A percentile compares a stretch with the other conserved stretches of the same genome.
phyloP scores from a whole-genome alignment of 2,888 invertebrate species.

The Hipparchia semele region DNA sequence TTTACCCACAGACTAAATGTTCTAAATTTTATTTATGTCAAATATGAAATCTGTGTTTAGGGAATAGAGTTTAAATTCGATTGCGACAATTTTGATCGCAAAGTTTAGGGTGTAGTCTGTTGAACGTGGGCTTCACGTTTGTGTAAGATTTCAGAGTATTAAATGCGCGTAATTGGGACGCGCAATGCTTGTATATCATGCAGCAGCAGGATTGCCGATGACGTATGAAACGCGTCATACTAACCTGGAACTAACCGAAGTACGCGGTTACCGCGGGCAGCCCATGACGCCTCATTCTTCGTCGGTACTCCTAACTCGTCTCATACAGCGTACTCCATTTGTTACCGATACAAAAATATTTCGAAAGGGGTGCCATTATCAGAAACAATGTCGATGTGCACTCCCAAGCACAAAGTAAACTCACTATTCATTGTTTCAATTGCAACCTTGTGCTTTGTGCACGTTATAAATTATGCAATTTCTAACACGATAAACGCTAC shows the following conservation, averaged over 20 bases:
- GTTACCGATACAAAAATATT: neutral
- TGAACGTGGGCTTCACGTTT: neutral
- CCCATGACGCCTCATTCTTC: no score
- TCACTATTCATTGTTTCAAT: conserved; percentile 2
- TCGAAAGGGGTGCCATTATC: neutral
- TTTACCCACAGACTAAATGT: conserved; percentile 49
- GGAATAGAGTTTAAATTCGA: conserved; percentile 27
- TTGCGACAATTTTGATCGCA: conserved; percentile 13
- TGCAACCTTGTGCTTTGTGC: conserved; percentile 20
- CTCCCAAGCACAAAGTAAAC: neutral
- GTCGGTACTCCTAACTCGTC: no score
- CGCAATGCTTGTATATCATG: neutral
- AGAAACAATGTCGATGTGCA: neutral
- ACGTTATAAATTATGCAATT: neutral
- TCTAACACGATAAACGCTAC: conserved; percentile 20
- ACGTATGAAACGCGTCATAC: no score
- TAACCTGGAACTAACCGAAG: no score
- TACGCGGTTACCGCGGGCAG: no score
- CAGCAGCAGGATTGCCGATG: no score
- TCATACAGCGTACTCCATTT: neutral
- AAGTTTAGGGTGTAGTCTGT: neutral
- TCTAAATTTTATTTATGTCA: conserved; percentile 27
- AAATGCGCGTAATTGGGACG: neutral
- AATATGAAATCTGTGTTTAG: conserved; percentile 28
- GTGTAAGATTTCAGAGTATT: neutral